Evolutionary conservation across 2,888 invertebrate species (phyloP), one percentile per base, ranked within the genome.

Genomic region (Elysia crispata): DNA sequence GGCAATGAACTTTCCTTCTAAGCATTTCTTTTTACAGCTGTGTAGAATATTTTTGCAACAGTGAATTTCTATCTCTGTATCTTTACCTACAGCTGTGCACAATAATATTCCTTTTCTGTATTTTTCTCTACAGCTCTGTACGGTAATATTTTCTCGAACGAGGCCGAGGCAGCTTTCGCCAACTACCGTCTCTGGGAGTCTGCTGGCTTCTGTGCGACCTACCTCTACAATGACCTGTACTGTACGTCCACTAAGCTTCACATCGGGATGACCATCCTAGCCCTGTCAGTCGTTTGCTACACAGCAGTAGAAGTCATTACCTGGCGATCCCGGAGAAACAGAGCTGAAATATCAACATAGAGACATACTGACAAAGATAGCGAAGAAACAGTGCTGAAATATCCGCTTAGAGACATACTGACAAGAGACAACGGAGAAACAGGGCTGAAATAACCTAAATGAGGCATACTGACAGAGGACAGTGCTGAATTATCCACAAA

Each of bases 151-250:
- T 97, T 97, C 89, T 96, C 96, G 0, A 95, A 95, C 23, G 94
- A 95, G 86, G 95, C 97, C 88, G 97, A 97, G 89, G 97, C 97
- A 0, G 96, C 97, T 0, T 98, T 96, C 92, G 96, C 97, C 84
- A 97, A 97, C 93, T 97, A 97, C 92, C 94, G 97, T 13, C 93
- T 98, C 73, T 98, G 97, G 97, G 97, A 97, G 92, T 95, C 97
- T 0, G 94, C 96, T 0, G 98, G 97, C 75, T 97, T 97, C 81
- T 96, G 97, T 20, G 94, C 97, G 78, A 95, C 96, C 0, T 97
- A 97, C 87, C 94, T 95, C 0, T 95, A 95, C 80, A 96, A 96
- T 67, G 95, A 96, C 1, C 95, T 95, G 88, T 92, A 97, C 6
- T 96, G 96, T 88, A 95, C 96, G 0, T 92, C 94, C 75, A 93